Evolutionary conservation across 2,888 invertebrate genomes (phyloP).

Genomic region (Fabriciana adippe): DNA sequence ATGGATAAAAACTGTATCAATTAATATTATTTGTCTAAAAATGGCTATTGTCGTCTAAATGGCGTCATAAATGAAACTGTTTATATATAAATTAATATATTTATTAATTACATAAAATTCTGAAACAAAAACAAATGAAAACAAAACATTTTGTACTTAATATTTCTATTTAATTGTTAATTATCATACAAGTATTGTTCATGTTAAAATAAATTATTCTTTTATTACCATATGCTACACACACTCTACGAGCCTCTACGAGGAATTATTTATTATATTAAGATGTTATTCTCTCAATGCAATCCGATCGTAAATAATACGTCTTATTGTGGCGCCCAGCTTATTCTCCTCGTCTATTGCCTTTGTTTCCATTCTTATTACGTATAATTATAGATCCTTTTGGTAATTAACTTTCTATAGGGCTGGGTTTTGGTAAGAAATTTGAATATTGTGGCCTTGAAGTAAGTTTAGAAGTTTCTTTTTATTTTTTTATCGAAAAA

Average conservation of each 20-base stretch:
- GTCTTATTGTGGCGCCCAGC: constrained; percentile 18
- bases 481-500: neutral
- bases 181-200: neutral
- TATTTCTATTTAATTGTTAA: too few relatives aligned
- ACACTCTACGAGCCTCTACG: neutral
- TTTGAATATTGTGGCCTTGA: neutral
- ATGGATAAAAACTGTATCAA: neutral
- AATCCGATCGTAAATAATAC: constrained; percentile 19
- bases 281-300: constrained; percentile 21
- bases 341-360: constrained; percentile 15
- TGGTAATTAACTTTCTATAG: neutral
- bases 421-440: neutral
- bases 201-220: neutral
- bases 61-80: too few relatives aligned
- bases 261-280: constrained; percentile 7
- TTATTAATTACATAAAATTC: too few relatives aligned
- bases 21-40: too few relatives aligned
- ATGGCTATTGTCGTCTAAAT: too few relatives aligned
- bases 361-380: constrained; percentile 8
- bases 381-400: constrained; percentile 2
- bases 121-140: too few relatives aligned
- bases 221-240: constrained; percentile 5
- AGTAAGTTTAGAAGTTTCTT: neutral
- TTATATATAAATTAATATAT: too few relatives aligned
- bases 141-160: too few relatives aligned